Evolutionary conservation across 2,888 invertebrate genomes (phyloP).

Genomic region (Dryadula phaetusa): DNA sequence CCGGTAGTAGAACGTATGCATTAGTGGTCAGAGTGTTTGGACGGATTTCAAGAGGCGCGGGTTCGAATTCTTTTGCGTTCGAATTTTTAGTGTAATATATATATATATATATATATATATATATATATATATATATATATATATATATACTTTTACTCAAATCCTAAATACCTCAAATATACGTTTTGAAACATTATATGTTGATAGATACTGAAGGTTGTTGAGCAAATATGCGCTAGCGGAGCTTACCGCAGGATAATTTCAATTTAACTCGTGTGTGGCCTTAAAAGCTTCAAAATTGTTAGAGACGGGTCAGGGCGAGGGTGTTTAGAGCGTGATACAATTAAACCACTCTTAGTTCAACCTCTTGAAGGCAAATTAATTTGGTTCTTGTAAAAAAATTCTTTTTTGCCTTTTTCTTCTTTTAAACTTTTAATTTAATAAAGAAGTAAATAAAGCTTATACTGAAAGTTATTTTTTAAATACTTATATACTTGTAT

Average conservation of each 20-base stretch:
- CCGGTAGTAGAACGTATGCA: too few relatives aligned
- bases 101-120: too few relatives aligned
- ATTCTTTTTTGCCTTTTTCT: not conserved
- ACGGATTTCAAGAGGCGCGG: too few relatives aligned
- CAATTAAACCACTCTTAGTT: conserved; percentile 54
- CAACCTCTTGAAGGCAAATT: conserved; percentile 47
- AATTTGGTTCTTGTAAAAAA: conserved; percentile 45
- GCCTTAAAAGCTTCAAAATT: conserved; percentile 66
- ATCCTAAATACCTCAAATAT: not conserved
- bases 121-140: too few relatives aligned
- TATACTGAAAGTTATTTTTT: too few relatives aligned
- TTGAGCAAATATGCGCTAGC: conserved; percentile 26
- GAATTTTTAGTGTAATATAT: too few relatives aligned
- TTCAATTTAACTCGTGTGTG: conserved; percentile 60
- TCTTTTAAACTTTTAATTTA: not conserved
- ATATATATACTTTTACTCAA: too few relatives aligned
- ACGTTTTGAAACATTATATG: conserved; percentile 1
- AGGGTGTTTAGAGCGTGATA: conserved; percentile 52
- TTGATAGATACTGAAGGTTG: conserved; percentile 18
- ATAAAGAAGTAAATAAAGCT: too few relatives aligned
- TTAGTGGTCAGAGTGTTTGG: too few relatives aligned
- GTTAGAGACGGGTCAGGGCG: conserved; percentile 50
- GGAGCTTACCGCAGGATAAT: conserved; percentile 48
- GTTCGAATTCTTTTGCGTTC: too few relatives aligned
- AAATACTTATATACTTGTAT: too few relatives aligned